Evolutionary conservation across 2,797 vertebrate species (phyloP), one percentile per base, ranked within the genome.

Genomic region (Echiichthys vipera): DNA sequence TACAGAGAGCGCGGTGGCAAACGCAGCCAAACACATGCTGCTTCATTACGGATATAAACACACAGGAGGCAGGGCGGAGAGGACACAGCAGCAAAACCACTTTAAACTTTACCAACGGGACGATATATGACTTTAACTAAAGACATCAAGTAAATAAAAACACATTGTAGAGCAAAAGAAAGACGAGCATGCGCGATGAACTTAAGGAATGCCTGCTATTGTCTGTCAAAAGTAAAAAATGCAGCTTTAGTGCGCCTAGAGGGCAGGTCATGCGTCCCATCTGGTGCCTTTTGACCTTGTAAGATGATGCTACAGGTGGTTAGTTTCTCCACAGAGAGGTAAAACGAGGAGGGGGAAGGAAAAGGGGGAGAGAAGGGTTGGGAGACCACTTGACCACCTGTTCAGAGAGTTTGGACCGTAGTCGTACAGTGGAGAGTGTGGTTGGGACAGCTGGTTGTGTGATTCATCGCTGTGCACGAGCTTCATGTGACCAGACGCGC

Each of bases 21-120:
- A 56, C 50, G 65, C 27, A 49, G 50, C 22, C 25, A 0, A 2
- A 46, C 46, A 27, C 65, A 74, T 17, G 69, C 77, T 17, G 69
- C 77, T 66, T 81, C 81, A 81, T 81, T 84, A 85, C 75, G 39
- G 55, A 14, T 25, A 47, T 66, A 88, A 88, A 86, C 78, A 76
- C 56, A 22, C 46, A 54, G 37, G 29, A 15, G 30, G 32, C 34
- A 3, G 14, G 6, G 27, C 53, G 47, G 58, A 20, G 27, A 61
- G 15, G 3, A 42, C 34, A 13, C 17, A 46, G 14, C 45, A 32
- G 18, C n/a, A 17, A 55, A 45, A 46, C 2, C 7, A 57, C 2
- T 27, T 49, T 20, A 37, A 50, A 72, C 66, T 37, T 30, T 4
- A 18, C 2, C 13, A 46, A 5, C 0, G 30, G 11, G 53, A 40